Conservation (phyloP, 2,888 invertebrate genomes). For the Byasa hedistus region DNA sequence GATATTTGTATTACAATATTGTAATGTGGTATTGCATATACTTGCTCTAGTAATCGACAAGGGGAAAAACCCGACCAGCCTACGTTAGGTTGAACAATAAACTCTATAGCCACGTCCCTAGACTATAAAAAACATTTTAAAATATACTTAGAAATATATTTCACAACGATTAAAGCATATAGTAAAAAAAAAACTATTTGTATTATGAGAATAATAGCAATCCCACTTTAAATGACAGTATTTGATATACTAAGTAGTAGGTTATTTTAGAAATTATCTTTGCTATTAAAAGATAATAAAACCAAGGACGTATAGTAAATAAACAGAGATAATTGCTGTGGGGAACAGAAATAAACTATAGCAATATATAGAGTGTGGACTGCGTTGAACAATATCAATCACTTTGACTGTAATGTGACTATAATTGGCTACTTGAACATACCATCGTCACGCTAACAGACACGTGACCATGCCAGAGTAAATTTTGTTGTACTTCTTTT, state of each 20-base stretch:
- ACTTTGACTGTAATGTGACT: slow-evolving; percentile 1
- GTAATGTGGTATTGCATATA: not conserved
- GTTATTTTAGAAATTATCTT: not conserved
- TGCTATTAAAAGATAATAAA: slow-evolving; percentile 4
- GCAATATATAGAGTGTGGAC: slow-evolving; percentile 4
- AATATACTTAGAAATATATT: not conserved
- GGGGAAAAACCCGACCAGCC: not conserved
- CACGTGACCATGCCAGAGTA: slow-evolving; percentile 14
- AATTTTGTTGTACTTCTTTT: slow-evolving; percentile 3
- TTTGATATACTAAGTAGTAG: not conserved
- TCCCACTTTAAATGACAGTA: no score
- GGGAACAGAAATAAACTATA: slow-evolving; percentile 8
- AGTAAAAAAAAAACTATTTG: not conserved
- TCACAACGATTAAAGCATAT: no score
- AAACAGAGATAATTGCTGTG: slow-evolving; percentile 2
- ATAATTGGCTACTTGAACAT: not conserved
- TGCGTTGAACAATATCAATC: slow-evolving; percentile 6
- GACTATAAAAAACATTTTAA: not conserved
- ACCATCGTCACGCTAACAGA: slow-evolving; percentile 16
- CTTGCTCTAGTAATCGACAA: not conserved
- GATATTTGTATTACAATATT: not conserved
- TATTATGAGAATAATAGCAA: not conserved
- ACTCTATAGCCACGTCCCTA: not conserved
- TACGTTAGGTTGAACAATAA: not conserved
- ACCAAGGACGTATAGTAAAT: not conserved